Base-by-base conservation (phyloP, 2,113 vertebrate genomes). In the Ardeotis arabs region DNA sequence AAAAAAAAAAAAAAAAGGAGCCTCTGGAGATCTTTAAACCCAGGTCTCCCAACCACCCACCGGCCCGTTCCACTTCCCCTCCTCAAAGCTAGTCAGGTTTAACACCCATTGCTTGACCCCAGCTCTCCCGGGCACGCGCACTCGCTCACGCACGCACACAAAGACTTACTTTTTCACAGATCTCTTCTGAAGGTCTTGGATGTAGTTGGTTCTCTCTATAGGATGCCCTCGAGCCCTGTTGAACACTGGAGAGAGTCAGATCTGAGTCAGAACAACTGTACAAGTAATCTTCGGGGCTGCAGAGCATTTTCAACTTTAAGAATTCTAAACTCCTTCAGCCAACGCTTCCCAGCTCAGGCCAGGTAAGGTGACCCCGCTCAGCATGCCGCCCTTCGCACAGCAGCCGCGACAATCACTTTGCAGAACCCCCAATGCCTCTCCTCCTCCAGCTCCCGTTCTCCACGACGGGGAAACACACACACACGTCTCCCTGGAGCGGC, bases 201-300 rank as follows among this genome's bases (percentile, higher is more conserved):
- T 97, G 47, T 99, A 99, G 96, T 99, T 99, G 67, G 73, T n/a
- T 53, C 99, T 98, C 95, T 99, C 99, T 24, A 99, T 98, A 9
- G 91, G 76, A 76, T 99, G 98, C 10, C 99, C 99, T 4, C 99
- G 98, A 10, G 98, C 98, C 7, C 93, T 97, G 97, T 99, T 99
- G 82, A 99, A 99, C 93, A 99, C 99, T 99, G 85, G 50, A 18
- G 69, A 82, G 59, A 62, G 53, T 79, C 56, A 47, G 24, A 12
- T 8, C 49, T 7, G 37, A 52, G 64, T 70, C 8, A 74, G 3
- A 25, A 27, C n/a, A n/a, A n/a, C n/a, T n/a, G n/a, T n/a, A n/a
- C n/a, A n/a, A n/a, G n/a, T n/a, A n/a, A n/a, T n/a, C n/a, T n/a
- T n/a, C 1, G 20, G 45, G 73, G 60, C 35, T 53, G 31, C 29